Conservation (phyloP, 1,140 invertebrate genomes). For the Ridgeia piscesae region DNA sequence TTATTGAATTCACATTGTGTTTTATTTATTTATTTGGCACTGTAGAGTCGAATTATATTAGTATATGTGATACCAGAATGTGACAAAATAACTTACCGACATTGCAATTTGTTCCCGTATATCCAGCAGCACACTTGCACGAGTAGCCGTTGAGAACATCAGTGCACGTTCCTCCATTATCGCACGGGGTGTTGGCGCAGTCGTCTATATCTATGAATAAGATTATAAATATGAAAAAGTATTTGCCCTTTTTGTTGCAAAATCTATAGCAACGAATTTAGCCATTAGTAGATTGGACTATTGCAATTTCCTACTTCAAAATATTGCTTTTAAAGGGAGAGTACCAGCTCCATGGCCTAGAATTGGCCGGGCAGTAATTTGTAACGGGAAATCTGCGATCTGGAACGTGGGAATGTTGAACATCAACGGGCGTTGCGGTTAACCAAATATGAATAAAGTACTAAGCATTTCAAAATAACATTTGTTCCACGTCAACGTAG, state of each 20-base stretch:
- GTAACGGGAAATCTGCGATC: no score
- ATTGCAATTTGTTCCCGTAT: constrained; percentile 94
- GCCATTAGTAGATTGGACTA: no score
- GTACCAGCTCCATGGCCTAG: no score
- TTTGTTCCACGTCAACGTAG: no score
- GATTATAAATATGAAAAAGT: neutral
- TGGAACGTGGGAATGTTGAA: no score
- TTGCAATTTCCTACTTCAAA: no score
- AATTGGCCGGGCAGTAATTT: no score
- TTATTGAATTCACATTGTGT: neutral
- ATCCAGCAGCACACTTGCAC: constrained; percentile 81
- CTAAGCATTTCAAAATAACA: no score
- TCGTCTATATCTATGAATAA: constrained; percentile 14
- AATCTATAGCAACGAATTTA: no score
- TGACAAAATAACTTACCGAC: constrained; percentile 81
- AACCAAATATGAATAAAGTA: no score
- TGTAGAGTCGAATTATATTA: neutral
- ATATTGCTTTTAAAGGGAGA: no score
- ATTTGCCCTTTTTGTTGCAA: neutral
- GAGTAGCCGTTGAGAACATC: constrained; percentile 64
- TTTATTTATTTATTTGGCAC: neutral
- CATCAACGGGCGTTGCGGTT: no score
- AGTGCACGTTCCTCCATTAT: constrained; percentile 91
- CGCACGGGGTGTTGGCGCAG: constrained; percentile 67
- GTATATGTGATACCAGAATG: neutral